A percentile compares a stretch with the other conserved stretches of the same genome.
Evolutionary conservation across 2,113 vertebrate genomes (phyloP).

Genomic region (Platanista minor): DNA sequence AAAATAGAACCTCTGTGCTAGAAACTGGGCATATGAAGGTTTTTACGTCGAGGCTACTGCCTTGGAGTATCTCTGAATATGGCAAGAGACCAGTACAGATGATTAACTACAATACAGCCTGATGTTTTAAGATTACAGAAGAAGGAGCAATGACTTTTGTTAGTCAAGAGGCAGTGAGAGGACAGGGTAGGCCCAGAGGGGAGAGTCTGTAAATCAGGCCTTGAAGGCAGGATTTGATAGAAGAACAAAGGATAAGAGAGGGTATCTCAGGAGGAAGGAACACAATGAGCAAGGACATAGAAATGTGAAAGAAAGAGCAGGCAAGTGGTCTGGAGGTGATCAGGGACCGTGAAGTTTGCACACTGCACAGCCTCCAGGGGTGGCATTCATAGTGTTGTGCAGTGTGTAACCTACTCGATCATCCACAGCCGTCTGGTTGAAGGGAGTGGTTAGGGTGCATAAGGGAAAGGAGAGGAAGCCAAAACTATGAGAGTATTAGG

Average conservation of each 20-base stretch:
- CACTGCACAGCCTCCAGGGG: too few species aligned
- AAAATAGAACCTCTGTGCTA: background rate
- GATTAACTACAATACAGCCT: background rate
- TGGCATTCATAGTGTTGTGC: too few species aligned
- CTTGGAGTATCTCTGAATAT: background rate
- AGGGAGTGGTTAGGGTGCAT: background rate
- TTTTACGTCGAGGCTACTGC: background rate
- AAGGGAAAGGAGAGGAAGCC: background rate
- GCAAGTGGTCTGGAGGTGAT: accelerated
- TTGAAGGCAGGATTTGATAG: background rate
- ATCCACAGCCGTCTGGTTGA: background rate
- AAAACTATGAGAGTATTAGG: background rate
- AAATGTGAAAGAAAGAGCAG: background rate
- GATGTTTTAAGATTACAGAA: background rate
- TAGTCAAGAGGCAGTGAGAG: background rate
- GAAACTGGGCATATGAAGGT: background rate
- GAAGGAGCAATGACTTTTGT: background rate
- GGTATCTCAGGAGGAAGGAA: background rate
- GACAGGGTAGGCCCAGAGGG: background rate
- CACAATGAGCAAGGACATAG: background rate
- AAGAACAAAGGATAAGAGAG: background rate
- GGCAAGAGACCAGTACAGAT: background rate
- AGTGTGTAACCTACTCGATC: background rate
- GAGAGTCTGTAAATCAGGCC: background rate
- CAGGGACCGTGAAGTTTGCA: too few species aligned